Base-by-base conservation (phyloP, 2,888 invertebrate species). In the Hypomecis atomaria region DNA sequence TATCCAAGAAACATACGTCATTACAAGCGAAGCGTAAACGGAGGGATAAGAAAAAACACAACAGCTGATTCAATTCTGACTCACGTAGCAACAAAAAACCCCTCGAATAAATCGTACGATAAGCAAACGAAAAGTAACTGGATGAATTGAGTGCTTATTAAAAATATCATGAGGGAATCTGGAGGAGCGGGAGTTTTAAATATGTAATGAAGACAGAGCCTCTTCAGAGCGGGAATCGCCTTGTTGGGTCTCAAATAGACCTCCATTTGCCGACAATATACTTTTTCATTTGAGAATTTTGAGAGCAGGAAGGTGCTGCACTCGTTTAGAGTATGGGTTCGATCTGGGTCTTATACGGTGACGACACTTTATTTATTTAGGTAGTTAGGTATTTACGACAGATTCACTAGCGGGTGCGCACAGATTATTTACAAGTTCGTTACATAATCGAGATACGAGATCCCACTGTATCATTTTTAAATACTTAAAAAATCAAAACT, bases 151-250 rank as follows among this genome's bases (percentile, higher is more conserved):
- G 53, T 61, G 65, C 52, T 52, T 53, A 60, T 65, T 65, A 60
- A 65, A 65, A 65, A 65, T 60, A 64, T 64, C 59, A 56, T 59
- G 64, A 60, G 43, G 56, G 56, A 57, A 60, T 65, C 60, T 50
- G 33, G 53, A 65, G 53, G 42, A 65, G 52, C 52, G 60, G 50
- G 59, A 50, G 56, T 45, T 36, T 47, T 65, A 56, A 56, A 65
- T 64, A 59, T 45, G 50, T 55, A 59, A 64, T 62, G 56, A 49
- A 49, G 7, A 13, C 47, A 10, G 62, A 34, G 55, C 38, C 55
- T 33, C 53, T n/a, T 37, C 13, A 13, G 56, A 42, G 43, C 34
- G 38, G 40, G 57, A 23, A 47, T 49, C 48, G 59, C 40, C 59
- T 59, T 64, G 59, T 40, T 42, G 59, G 45, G 55, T 59, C 64